These are phyloP conservation scores for Dolichotis patagonum DNA, from an alignment of 2,113 vertebrate genomes.

Conservation along the genomic window DNA sequence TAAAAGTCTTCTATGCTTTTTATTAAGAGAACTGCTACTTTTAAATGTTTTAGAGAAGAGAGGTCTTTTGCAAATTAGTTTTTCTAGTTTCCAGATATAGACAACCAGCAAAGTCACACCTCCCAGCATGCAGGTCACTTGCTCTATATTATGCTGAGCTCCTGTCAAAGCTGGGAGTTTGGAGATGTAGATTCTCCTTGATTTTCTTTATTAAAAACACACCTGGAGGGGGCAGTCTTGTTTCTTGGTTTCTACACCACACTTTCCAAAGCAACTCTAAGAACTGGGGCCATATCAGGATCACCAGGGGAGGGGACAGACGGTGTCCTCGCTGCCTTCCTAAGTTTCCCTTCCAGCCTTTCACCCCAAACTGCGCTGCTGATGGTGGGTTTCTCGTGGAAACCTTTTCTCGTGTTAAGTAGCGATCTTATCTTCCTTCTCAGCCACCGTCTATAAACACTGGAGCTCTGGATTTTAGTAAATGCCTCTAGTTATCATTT, in stretches of 20 bases:
- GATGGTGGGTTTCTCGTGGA: neutral
- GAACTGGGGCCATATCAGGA: neutral
- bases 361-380: neutral
- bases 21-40: conserved; percentile 44
- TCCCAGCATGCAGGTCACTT: neutral
- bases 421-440: neutral
- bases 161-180: neutral
- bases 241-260: neutral
- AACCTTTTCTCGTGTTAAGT: neutral
- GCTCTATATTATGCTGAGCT: neutral
- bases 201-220: neutral
- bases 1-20: neutral
- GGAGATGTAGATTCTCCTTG: neutral
- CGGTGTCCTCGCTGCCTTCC: neutral
- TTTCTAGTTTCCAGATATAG: conserved; percentile 34
- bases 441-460: neutral
- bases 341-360: neutral
- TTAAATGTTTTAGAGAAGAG: neutral
- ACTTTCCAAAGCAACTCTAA: neutral
- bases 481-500: conserved; percentile 38
- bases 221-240: neutral
- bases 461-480: neutral
- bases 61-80: conserved; percentile 7
- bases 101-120: neutral
- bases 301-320: neutral